phyloP scores from a whole-genome alignment of 2,113 vertebrate genomes.

The Hyperoodon ampullatus region DNA sequence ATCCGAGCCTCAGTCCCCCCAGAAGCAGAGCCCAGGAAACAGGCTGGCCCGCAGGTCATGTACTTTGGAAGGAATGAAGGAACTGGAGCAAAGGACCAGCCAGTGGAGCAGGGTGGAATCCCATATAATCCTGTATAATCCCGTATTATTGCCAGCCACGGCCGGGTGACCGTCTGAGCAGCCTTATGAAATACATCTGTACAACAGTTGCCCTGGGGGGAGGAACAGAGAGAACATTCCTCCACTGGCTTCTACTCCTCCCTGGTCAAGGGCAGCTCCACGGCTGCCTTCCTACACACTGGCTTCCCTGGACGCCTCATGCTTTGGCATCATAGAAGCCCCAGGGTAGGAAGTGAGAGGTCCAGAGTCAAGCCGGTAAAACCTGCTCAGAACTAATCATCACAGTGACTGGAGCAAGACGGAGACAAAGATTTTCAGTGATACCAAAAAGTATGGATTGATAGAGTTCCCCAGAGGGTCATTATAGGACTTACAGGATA shows the following conservation, averaged over 20 bases:
- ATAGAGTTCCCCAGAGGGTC: neutral
- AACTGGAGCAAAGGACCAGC: neutral
- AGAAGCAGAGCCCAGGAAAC: neutral
- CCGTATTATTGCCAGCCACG: neutral
- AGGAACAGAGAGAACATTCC: neutral
- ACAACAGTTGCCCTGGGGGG: accelerated
- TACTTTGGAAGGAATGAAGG: neutral
- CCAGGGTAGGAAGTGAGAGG: neutral
- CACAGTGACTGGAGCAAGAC: neutral
- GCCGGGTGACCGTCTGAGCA: neutral
- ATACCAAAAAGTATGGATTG: neutral
- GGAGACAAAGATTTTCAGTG: neutral
- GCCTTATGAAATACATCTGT: neutral
- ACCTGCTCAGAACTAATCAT: neutral
- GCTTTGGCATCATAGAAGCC: neutral
- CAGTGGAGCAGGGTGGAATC: neutral
- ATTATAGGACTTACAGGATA: neutral
- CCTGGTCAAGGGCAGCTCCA: accelerated
- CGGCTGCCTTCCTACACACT: too few species aligned
- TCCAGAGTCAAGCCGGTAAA: neutral
- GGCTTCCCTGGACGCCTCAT: neutral
- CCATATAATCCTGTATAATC: neutral
- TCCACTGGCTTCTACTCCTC: neutral
- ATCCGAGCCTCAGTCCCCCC: neutral
- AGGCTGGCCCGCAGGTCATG: neutral